Evolutionary conservation across 2,888 invertebrate genomes (phyloP).

Genomic region (Axea sp.): DNA sequence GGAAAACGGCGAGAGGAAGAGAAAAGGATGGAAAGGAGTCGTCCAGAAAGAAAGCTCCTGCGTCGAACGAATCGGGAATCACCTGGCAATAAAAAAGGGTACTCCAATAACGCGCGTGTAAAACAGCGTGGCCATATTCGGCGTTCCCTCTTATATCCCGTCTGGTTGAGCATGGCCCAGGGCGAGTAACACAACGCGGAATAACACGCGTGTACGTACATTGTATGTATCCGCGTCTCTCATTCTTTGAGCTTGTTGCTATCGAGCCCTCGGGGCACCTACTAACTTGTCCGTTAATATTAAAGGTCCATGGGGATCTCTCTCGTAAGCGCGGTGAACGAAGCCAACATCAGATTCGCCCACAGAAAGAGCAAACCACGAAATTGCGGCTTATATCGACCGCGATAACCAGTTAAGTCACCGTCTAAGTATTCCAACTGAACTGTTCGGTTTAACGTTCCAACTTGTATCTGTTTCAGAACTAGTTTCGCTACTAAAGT

Average conservation of each 20-base stretch:
- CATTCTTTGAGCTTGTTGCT: constrained; percentile 28
- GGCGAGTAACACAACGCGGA: constrained; percentile 42
- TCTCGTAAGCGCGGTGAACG: constrained; percentile 43
- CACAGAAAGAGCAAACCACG: constrained; percentile 62
- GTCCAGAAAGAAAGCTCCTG: constrained; percentile 30
- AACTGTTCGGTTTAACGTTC: constrained; percentile 45
- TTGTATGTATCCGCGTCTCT: constrained; percentile 35
- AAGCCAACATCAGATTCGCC: constrained; percentile 49
- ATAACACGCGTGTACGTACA: constrained; percentile 39
- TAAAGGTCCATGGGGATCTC: constrained; percentile 74
- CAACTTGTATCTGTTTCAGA: constrained; percentile 47
- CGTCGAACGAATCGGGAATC: constrained; percentile 66
- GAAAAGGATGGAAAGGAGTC: constrained; percentile 13
- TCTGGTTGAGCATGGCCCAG: constrained; percentile 48
- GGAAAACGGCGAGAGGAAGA: constrained; percentile 20
- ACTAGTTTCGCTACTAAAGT: constrained; percentile 59
- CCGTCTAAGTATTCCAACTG: constrained; percentile 40
- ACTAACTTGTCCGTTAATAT: constrained; percentile 78
- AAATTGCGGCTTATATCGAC: constrained; percentile 60
- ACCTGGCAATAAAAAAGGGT: constrained; percentile 67
- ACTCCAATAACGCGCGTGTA: constrained; percentile 64
- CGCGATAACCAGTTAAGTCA: constrained; percentile 60
- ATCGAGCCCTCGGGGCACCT: constrained; percentile 66
- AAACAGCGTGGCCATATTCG: constrained; percentile 61
- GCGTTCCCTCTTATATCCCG: constrained; percentile 36